Evolutionary conservation across 2,113 vertebrate genomes (phyloP), one percentile per base, ranked within the genome.

Genomic region (Puma concolor): DNA sequence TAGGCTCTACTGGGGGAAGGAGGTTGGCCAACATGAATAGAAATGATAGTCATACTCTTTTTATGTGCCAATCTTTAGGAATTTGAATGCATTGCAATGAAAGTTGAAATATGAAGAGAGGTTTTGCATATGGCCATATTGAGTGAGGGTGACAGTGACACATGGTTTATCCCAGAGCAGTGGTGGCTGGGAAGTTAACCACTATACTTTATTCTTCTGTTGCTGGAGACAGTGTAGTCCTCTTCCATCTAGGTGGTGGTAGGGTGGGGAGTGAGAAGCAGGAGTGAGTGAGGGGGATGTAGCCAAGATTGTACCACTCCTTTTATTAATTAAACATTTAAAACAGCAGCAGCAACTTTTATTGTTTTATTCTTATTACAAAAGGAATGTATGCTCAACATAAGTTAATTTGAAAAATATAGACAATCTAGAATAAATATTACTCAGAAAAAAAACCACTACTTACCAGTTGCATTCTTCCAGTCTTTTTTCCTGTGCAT

Each of bases 11-110:
- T 80, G 12, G 83, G 36, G n/a, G 67, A 96, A 69, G n/a, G 67
- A 96, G 76, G 23, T 31, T 91, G 76, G 66, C 27, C 74, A 97
- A 64, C 7, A 36, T 64, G 38, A 94, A 94, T 52, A 81, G 80
- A 92, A 86, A 81, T 89, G 33, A 72, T 36, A 81, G 54, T 69
- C 63, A 60, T 50, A 38, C 13, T 72, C 11, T 86, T 74, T 64
- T 16, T 63, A 80, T 36, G 21, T 81, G 57, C 7, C 50, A 67
- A 4, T 64, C 76, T 90, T 74, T 91, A 27, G 4, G 79, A 29
- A 94, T 85, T 91, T 88, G 50, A 90, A 77, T 88, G 48, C 31
- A 71, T 57, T 92, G 79, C 80, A 82, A 23, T 94, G 63, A 85
- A 93, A 72, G 82, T 69, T 79, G 88, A 93, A 60, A 91, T 60